phyloP scores from a whole-genome alignment of 1,140 invertebrate genomes.

The Drosophila pallidifrons region DNA sequence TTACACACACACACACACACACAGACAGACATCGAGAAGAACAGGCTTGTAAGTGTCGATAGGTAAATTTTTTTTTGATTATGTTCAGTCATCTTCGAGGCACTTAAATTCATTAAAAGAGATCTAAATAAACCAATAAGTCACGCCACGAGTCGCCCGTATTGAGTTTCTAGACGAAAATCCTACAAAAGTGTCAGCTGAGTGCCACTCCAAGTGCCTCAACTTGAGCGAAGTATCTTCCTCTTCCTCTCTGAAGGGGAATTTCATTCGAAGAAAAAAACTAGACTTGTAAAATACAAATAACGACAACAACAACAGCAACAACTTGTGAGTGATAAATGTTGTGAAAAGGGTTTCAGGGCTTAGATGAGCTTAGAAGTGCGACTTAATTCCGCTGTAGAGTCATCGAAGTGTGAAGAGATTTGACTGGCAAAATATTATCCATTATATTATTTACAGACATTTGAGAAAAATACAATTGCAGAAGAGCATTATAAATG shows the following conservation, averaged over 20 bases:
- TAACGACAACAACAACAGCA: constrained; percentile 19
- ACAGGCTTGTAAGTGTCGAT: constrained; percentile 37
- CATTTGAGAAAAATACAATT: no score
- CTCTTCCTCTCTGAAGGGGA: constrained; percentile 13
- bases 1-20: constrained; percentile 30
- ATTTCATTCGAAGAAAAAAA: constrained; percentile 28
- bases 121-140: constrained; percentile 83
- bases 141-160: constrained; percentile 76
- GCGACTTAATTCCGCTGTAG: constrained; percentile 14
- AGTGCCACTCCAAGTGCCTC: constrained; percentile 66
- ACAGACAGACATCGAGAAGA: background rate
- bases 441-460: no score
- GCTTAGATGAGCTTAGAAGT: constrained; percentile 45
- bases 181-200: constrained; percentile 76
- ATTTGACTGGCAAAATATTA: background rate
- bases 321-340: constrained; percentile 31
- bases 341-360: constrained; percentile 32
- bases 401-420: constrained; percentile 21
- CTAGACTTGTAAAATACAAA: constrained; percentile 16
- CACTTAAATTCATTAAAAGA: constrained; percentile 81
- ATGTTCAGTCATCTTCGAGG: constrained; percentile 69
- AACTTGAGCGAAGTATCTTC: constrained; percentile 5
- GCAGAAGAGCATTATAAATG: no score
- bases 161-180: constrained; percentile 78
- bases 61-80: constrained; percentile 61